Evolutionary conservation across 2,113 vertebrate species (phyloP).

Genomic region (Macquaria australasica): DNA sequence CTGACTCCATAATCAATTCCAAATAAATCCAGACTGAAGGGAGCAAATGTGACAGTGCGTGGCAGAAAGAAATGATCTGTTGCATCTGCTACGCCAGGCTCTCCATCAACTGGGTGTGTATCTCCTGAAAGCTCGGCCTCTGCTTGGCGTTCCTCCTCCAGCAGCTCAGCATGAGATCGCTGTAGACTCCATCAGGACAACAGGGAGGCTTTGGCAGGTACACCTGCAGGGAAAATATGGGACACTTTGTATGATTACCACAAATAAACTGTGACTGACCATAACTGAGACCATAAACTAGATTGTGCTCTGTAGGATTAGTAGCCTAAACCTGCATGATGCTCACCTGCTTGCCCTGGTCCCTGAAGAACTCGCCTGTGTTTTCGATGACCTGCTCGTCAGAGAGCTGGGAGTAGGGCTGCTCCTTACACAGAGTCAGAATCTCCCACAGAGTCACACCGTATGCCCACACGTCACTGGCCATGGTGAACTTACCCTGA

Average conservation of each 20-base stretch:
- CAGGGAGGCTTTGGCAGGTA: constrained; percentile 92
- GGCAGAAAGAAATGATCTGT: background rate
- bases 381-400: constrained; percentile 99
- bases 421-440: constrained; percentile 93
- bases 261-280: background rate
- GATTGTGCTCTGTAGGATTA: background rate
- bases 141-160: constrained; percentile 97
- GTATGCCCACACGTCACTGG: constrained; percentile 96
- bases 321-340: background rate
- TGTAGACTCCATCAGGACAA: constrained; percentile 92
- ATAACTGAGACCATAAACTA: background rate
- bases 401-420: constrained; percentile 94
- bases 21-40: constrained; percentile 16
- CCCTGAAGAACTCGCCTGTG: constrained; percentile 97
- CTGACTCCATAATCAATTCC: background rate
- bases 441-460: constrained; percentile 97
- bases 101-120: constrained; percentile 88
- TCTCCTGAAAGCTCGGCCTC: constrained; percentile 94
- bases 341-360: constrained; percentile 93
- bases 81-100: constrained; percentile 74
- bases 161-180: constrained; percentile 93
- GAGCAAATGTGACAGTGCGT: constrained; percentile 6
- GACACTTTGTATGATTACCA: background rate
- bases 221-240: constrained; percentile 77
- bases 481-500: constrained; percentile 97